Percentiles rank a stretch among this genome's conserved stretches.
These are phyloP conservation scores for Hydropsyche betteni DNA, from an alignment of 2,888 invertebrate species.

Conservation along the genomic window DNA sequence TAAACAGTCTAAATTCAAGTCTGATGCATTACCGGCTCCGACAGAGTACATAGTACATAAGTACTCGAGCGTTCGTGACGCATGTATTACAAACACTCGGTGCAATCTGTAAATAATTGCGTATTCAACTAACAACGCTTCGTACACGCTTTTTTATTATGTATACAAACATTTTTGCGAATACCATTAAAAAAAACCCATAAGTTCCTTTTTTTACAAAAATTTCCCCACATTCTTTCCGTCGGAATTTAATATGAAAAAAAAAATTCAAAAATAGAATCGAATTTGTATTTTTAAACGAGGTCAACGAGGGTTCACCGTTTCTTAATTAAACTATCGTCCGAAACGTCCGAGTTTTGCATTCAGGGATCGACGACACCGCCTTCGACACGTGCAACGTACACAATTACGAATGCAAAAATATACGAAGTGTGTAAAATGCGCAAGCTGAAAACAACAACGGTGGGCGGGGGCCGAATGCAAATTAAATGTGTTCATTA, in stretches of 20 bases:
- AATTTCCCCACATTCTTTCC: no score
- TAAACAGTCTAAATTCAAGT: constrained; percentile 15
- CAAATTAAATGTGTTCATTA: constrained; percentile 29
- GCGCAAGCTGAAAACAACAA: background rate
- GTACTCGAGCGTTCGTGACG: background rate
- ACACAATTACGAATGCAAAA: background rate
- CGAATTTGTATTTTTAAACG: no score
- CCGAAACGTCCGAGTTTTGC: background rate
- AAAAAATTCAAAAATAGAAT: no score
- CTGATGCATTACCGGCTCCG: constrained; percentile 6
- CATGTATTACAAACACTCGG: constrained; percentile 5
- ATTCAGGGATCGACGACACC: background rate
- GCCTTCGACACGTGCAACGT: background rate
- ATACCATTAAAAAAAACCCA: no score
- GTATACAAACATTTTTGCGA: no score
- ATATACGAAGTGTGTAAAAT: background rate
- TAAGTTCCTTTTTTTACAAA: no score
- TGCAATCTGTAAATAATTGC: constrained; percentile 29
- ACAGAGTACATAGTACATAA: background rate
- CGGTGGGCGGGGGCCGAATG: background rate
- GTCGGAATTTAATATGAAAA: no score
- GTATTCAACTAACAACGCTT: constrained; percentile 4
- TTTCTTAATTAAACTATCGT: no score
- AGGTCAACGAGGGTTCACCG: no score
- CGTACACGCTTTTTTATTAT: no score